Percentiles rank a stretch among this genome's conserved stretches.
Conservation (phyloP, 2,797 vertebrate species). For the Hipposideros larvatus region DNA sequence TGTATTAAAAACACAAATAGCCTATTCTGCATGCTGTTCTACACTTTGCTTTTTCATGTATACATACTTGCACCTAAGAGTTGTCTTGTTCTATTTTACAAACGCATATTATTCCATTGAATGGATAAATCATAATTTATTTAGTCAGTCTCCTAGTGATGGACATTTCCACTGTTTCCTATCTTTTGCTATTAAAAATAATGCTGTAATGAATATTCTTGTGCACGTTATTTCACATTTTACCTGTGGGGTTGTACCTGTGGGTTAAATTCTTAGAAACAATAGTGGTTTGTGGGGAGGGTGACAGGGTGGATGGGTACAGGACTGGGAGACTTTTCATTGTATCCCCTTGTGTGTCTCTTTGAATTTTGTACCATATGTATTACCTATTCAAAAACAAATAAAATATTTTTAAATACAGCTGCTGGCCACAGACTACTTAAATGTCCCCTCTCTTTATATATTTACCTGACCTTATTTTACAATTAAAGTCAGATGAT, state of each 20-base stretch:
- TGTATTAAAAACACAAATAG: slow-evolving; percentile 22
- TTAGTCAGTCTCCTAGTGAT: not conserved
- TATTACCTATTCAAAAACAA: slow-evolving; percentile 70
- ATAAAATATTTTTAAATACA: slow-evolving; percentile 81
- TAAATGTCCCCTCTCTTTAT: slow-evolving; percentile 28
- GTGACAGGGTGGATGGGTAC: not conserved
- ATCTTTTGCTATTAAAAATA: slow-evolving; percentile 38
- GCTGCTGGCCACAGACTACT: slow-evolving; percentile 35
- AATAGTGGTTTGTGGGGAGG: not conserved
- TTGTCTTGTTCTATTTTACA: not conserved
- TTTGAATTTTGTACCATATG: slow-evolving; percentile 67
- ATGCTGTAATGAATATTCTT: slow-evolving; percentile 19
- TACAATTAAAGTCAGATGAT: slow-evolving; percentile 33
- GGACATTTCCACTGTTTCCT: not conserved
- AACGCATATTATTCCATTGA: not conserved
- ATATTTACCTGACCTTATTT: slow-evolving; percentile 40
- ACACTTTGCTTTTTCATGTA: slow-evolving; percentile 2
- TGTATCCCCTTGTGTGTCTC: slow-evolving; percentile 60
- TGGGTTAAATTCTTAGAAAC: slow-evolving; percentile 58
- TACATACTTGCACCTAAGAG: not conserved
- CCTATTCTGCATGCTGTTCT: not conserved
- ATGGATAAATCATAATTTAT: slow-evolving; percentile 52
- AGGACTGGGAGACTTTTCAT: slow-evolving; percentile 42
- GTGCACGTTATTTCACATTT: slow-evolving; percentile 42
- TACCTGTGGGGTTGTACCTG: not conserved